Evolutionary conservation across 2,888 invertebrate genomes (phyloP), one percentile per base, ranked within the genome.

Genomic region (Philopedon plagiatum): DNA sequence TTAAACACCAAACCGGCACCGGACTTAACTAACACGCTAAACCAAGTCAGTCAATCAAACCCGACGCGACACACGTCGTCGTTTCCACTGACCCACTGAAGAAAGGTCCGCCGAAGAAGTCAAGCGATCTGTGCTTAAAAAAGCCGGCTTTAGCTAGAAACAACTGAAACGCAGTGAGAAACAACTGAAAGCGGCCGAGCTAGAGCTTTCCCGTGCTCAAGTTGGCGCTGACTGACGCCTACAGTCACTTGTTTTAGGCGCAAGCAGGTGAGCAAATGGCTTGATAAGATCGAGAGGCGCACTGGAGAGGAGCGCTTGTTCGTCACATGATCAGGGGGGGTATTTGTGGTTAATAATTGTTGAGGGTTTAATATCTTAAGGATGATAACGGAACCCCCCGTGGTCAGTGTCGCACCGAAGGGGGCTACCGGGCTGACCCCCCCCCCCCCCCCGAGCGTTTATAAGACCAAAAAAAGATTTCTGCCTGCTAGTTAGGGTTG

Each of bases 71-170:
- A 65, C 56, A 56, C 32, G 49, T 49, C 58, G 29, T 34, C 41
- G 58, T 58, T 39, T 56, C 66, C 58, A 66, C 66, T 66, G 66
- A 66, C 66, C 66, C 66, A 66, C 66, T 66, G 66, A 66, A 66
- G 58, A 58, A 66, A 57, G 8, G 32, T 62, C 62, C 62, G 44
- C 29, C 29, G 62, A 49, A 62, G 49, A 44, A 62, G 60, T 37
- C 39, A 41, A 60, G 32, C 56, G 56, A 58, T 49, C 62, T 62
- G 62, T 44, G 44, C 21, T 44, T 49, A 21, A 62, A 62, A 37
- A 62, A 62, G 49, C 62, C 61, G 61, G 46, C 41, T 26, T 54
- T 26, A 18, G 51, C 29, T 18, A 29, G 29, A 29, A 54, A 61
- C 61, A 41, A 44, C 44, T 46, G 51, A 63, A 26, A 51, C 29